Conservation (phyloP, 1,140 invertebrate genomes). For the Ceratina japonica region DNA sequence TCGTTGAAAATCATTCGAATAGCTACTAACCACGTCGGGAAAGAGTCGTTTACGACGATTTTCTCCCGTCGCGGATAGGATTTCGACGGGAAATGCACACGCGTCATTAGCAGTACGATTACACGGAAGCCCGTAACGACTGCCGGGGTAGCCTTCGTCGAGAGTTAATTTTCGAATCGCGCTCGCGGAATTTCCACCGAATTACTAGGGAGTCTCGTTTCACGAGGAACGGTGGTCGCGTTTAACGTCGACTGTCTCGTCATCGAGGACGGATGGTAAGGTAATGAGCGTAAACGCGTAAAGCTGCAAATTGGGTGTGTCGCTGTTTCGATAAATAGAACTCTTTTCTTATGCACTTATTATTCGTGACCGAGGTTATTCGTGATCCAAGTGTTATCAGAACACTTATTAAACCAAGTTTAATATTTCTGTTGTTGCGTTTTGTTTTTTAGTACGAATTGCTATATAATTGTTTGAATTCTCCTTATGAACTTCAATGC, state of each 20-base stretch:
- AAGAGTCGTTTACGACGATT: not conserved
- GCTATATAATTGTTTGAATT: too few relatives aligned
- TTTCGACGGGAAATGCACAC: conserved; percentile 1
- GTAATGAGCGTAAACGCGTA: not conserved
- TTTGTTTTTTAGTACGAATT: too few relatives aligned
- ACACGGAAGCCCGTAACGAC: not conserved
- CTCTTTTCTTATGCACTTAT: too few relatives aligned
- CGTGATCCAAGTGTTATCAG: too few relatives aligned
- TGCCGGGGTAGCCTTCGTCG: not conserved
- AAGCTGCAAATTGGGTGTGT: too few relatives aligned
- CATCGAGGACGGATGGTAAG: too few relatives aligned
- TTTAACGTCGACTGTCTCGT: not conserved
- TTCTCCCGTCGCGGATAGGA: not conserved
- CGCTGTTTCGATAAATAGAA: too few relatives aligned
- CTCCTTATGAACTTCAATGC: too few relatives aligned
- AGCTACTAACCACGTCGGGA: not conserved
- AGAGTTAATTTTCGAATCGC: conserved; percentile 17
- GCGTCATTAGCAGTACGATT: not conserved
- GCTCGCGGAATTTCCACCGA: not conserved
- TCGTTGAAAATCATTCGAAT: not conserved
- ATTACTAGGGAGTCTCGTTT: not conserved
- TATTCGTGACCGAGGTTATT: too few relatives aligned
- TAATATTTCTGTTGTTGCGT: too few relatives aligned
- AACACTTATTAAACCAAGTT: too few relatives aligned
- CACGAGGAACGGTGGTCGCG: not conserved